phyloP scores from a whole-genome alignment of 2,888 invertebrate genomes.

The Patella depressa region DNA sequence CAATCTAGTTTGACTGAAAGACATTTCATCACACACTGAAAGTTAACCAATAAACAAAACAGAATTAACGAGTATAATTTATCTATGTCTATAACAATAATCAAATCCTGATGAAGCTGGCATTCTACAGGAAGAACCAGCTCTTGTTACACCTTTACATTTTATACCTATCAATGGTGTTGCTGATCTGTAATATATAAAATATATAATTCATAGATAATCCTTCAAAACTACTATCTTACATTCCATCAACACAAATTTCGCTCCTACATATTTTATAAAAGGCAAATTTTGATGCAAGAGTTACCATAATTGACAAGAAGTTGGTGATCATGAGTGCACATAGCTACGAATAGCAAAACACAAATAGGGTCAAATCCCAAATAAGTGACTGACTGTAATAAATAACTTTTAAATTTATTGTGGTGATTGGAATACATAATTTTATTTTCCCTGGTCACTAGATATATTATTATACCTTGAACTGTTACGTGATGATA shows the following conservation, averaged over 20 bases:
- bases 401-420: neutral
- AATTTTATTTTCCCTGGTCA: neutral
- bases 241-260: neutral
- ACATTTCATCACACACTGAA: too few relatives aligned
- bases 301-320: too few relatives aligned
- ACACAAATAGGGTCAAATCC: too few relatives aligned
- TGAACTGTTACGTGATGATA: constrained; percentile 12
- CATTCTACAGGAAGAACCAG: constrained; percentile 55
- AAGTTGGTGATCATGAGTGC: too few relatives aligned
- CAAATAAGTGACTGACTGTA: too few relatives aligned
- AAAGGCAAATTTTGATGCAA: too few relatives aligned
- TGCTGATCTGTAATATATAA: constrained; percentile 43
- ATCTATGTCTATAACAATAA: constrained; percentile 52
- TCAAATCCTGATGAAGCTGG: constrained; percentile 43
- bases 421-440: neutral
- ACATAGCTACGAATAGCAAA: too few relatives aligned
- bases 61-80: neutral
- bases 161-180: constrained; percentile 45
- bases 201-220: neutral
- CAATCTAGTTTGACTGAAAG: too few relatives aligned
- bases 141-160: constrained; percentile 52
- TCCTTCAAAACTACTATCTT: neutral
- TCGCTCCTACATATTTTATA: neutral
- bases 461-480: neutral
- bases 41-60: neutral